Base-by-base conservation (phyloP, 2,888 invertebrate genomes). In the Spialia ferax region DNA sequence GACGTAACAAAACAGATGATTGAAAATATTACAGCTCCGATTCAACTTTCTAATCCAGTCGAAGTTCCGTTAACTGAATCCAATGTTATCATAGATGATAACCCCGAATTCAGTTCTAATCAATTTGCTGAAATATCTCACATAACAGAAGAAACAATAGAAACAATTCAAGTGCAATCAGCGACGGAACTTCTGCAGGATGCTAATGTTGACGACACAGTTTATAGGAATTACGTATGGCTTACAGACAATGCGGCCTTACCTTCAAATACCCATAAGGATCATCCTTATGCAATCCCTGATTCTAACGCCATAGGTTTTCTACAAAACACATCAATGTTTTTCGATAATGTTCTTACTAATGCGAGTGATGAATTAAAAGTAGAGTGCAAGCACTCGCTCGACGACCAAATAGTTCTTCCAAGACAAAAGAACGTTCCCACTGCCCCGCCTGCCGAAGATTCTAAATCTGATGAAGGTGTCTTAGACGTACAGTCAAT, bases 401-500 rank as follows among this genome's bases (percentile, higher is more conserved):
- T 86, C 55, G 87, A 89, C 50, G 86, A 88, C 32, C 55, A 71
- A n/a, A 45, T 70, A 4, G 64, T 80, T 20, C 54, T 86, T 20
- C 79, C 83, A 10, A 79, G 78, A 35, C 83, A 86, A 60, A 79
- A 85, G 69, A 87, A 79, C 69, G 73, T 83, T 63, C 89, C 91
- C 0, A 77, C 87, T 11, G 91, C 90, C 10, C 89, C 89, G 0
- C 85, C 86, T 0, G 82, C 75, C 0, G 87, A 88, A 73, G 88
- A 91, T 68, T 74, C 77, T 0, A 89, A 89, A 72, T 87, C 87
- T 1, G 91, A 91, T 66, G 89, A 85, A 79, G 84, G 85, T 38
- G 87, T 90, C 18, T 74, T 92, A 69, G 93, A 93, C 50, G 93
- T 93, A 6, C 84, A 85, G 59, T 90, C 87, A 3, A 93, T 93